These are phyloP conservation scores for Scopus umbretta DNA, from an alignment of 2,113 vertebrate species.

Conservation along the genomic window DNA sequence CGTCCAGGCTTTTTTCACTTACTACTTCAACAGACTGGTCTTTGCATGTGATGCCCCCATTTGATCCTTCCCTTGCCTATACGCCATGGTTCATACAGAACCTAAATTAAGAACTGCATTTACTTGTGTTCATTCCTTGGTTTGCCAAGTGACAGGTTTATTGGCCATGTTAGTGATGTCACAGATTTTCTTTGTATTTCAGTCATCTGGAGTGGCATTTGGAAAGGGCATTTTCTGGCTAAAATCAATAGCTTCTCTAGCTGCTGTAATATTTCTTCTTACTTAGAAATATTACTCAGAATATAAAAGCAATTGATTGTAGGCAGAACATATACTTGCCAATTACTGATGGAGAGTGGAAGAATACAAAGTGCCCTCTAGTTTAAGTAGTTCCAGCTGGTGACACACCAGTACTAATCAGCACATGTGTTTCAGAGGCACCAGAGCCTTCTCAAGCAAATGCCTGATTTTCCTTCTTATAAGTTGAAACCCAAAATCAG, in stretches of 20 bases:
- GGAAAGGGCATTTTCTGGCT: slow-evolving; percentile 28
- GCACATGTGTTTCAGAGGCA: slow-evolving; percentile 14
- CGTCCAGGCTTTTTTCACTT: not conserved
- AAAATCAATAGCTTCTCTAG: slow-evolving; percentile 57
- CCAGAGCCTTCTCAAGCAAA: slow-evolving; percentile 51
- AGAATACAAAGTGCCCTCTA: slow-evolving; percentile 35
- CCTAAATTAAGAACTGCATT: not conserved
- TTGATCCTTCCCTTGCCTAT: not conserved
- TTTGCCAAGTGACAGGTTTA: not conserved
- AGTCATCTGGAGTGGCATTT: slow-evolving; percentile 16
- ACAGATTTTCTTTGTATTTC: slow-evolving; percentile 18
- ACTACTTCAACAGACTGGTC: not conserved
- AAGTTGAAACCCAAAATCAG: slow-evolving; percentile 1
- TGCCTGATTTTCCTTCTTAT: not conserved
- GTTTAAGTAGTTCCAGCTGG: slow-evolving; percentile 57
- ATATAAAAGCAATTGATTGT: slow-evolving; percentile 69
- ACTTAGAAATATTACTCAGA: slow-evolving; percentile 53
- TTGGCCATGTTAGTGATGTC: not conserved
- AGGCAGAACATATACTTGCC: slow-evolving; percentile 58
- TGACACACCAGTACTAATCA: not conserved
- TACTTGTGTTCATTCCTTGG: not conserved
- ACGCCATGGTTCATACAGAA: not conserved
- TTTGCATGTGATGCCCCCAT: not conserved
- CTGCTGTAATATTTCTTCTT: slow-evolving; percentile 45
- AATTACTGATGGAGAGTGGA: slow-evolving; percentile 47